phyloP scores from a whole-genome alignment of 2,113 vertebrate species.

The Psittacus erithacus region DNA sequence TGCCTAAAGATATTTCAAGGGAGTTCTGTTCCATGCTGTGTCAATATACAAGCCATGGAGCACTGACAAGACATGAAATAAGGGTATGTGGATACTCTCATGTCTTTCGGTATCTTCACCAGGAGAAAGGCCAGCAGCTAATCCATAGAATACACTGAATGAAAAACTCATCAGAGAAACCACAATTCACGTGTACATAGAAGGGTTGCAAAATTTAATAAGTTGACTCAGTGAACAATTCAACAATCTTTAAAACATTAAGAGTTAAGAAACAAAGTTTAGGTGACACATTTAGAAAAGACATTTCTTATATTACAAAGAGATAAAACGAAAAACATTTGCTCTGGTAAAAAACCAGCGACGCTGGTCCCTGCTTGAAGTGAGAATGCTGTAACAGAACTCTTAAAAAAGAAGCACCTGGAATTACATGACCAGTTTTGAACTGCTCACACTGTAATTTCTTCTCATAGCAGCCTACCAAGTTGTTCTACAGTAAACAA shows the following conservation, averaged over 20 bases:
- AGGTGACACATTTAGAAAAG: neutral
- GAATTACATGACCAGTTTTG: neutral
- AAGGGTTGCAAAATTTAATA: slow-evolving; percentile 22
- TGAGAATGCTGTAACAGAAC: neutral
- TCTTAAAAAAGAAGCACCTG: neutral
- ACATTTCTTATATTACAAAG: neutral
- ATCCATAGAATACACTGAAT: neutral
- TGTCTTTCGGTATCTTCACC: neutral
- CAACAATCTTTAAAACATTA: neutral
- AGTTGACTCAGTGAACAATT: neutral
- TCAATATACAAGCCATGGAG: neutral
- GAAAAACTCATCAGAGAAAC: neutral
- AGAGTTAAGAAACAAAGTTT: neutral
- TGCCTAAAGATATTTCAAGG: neutral
- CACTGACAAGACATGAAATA: neutral
- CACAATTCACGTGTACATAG: accelerated
- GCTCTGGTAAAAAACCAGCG: neutral
- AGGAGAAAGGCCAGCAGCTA: neutral
- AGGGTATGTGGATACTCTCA: neutral
- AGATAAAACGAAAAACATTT: neutral
- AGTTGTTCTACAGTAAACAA: neutral
- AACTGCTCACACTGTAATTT: neutral
- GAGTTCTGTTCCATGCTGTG: neutral
- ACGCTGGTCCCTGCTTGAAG: neutral
- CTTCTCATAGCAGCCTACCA: neutral